Evolutionary conservation across 1,140 invertebrate species (phyloP), one percentile per base, ranked within the genome.

Genomic region (Mizuhopecten yessoensis): DNA sequence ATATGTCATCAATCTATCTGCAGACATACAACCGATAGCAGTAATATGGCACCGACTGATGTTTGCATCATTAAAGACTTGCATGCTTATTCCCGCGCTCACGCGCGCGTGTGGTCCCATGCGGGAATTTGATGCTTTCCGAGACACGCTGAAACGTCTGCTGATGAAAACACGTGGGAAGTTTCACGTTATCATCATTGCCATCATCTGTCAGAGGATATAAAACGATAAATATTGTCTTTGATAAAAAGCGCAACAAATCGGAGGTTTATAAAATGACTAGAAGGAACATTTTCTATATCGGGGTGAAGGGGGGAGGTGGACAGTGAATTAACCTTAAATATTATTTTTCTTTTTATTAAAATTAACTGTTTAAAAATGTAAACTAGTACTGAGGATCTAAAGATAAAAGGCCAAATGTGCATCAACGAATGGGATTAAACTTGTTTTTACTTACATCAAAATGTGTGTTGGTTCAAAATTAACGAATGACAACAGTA

Each of bases 1-100:
- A 75, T 75, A 75, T 75, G 29, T 75, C 57, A 75, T 39, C n/a
- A 75, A 75, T 75, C 5, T 29, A 75, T 29, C 23, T 75, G 57
- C 23, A 75, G 57, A 29, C 57, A 5, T 75, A 29, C 3, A 75
- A 75, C 57, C n/a, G 23, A 75, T 75, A 9, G 57, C 57, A n/a
- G 57, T 75, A 75, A 75, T 75, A 39, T 29, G 9, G 2, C 57
- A 29, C 57, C 57, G 57, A 75, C n/a, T 75, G 57, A 75, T 75
- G 57, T 75, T 75, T n/a, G 57, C 9, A 23, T 75, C 57, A 75
- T 75, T 75, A 75, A 75, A 75, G 57, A 29, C 3, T 75, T n/a
- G 57, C 57, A 75, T 75, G 57, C 57, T n/a, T 75, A 75, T 75
- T 75, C 57, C 57, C 57, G 57, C 57, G 57, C 29, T 5, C n/a